Base-by-base conservation (phyloP, 2,888 invertebrate species). In the Dione vanillae region DNA sequence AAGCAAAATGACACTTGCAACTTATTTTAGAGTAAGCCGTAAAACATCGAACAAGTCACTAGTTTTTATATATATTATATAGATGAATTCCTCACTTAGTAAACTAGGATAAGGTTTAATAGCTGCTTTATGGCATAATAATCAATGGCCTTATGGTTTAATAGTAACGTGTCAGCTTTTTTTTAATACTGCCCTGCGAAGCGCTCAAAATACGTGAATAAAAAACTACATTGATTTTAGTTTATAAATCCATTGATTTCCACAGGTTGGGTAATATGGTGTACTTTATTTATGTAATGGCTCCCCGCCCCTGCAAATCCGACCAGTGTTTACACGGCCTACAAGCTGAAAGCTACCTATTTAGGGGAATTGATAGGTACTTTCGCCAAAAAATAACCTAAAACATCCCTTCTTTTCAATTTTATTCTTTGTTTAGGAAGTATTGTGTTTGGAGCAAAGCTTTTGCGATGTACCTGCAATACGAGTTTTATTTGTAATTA, bases 281-380 rank as follows among this genome's bases (percentile, higher is more conserved):
- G 51, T 67, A 45, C 61, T 10, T 41, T 61, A 51, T 61, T 43
- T 68, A 58, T 56, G 10, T 45, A 70, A 41, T 19, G 43, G 49
- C 27, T 45, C 45, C 58, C 68, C 65, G 65, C 71, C 67, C 62
- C 20, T 52, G 40, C 61, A 65, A 65, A 67, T 58, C 71, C 67
- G 43, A 67, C 49, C 71, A 43, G 40, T 71, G 71, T 71, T 68
- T 61, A 71, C 71, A 71, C 65, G 64, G 61, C 68, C 71, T 68
- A 71, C 71, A 71, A 65, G 68, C 68, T 65, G 65, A 52, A 69
- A 69, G 65, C 20, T 68, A 68, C 68, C 54, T 68, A 69, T 68
- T 68, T 45, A 61, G 68, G 71, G 71, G 71, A 68, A 61, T 49
- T 64, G 49, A 64, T 64, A 49, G 64, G 64, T 64, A 64, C 49